Evolutionary conservation across 2,797 vertebrate genomes (phyloP), one percentile per base, ranked within the genome.

Genomic region (Meda fulgida): DNA sequence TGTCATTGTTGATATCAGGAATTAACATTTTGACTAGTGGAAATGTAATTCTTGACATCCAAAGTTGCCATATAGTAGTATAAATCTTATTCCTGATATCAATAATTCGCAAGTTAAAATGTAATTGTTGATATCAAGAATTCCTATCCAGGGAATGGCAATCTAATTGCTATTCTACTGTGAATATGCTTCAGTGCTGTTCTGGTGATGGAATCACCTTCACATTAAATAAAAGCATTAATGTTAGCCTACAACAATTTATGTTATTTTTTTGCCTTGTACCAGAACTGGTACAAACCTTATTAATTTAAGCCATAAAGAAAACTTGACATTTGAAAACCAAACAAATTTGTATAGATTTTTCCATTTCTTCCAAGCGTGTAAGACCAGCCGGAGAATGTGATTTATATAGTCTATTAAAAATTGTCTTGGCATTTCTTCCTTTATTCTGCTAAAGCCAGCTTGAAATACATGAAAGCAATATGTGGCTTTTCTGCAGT

Each of bases 371-470:
- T 77, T 77, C n/a, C 9, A 31, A 65, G 58, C 18, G 0, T 29
- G 18, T 7, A 21, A 66, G 26, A 66, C n/a, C 18, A 79, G 43
- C 29, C 63, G 19, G 43, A 80, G 13, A 69, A 80, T 69, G 26
- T 53, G 78, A 80, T 79, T 79, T 79, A 79, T 79, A 46, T 53
- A 5, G 29, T 43, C 78, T 18, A 34, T 51, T 80, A 80, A 80
- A 46, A 80, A 53, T 23, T n/a, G 63, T 51, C 58, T 51, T 80
- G 63, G 29, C 63, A 34, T 80, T 80, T 69, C 43, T 66, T 46
- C 16, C 58, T 66, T 65, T 51, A 67, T 36, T 67, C 63, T 51
- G 13, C 21, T 80, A 23, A 80, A 48, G 46, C 63, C 78, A 53
- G 29, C 11, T 80, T 48, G 23, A 69, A 40, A 78, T 71, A 78